Base-by-base conservation (phyloP, 2,888 invertebrate genomes). In the Drosophila dives region DNA sequence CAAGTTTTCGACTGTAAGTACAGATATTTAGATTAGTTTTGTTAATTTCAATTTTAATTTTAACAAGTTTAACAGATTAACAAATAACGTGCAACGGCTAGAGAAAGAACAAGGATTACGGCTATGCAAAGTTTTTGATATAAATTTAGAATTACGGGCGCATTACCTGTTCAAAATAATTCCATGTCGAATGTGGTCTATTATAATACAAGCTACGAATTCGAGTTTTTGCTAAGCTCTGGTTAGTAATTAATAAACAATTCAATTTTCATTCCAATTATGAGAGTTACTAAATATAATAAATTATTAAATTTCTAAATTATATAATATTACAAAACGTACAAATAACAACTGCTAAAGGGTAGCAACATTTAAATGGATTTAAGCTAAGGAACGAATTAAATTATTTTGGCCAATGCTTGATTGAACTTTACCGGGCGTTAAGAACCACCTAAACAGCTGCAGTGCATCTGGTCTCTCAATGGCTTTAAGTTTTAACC, bases 381-480 rank as follows among this genome's bases (percentile, higher is more conserved):
- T 36, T 45, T 55, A 80, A 75, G 72, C 62, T 72, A 64, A 76
- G 70, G 71, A 83, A 83, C 72, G 38, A 75, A 66, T 50, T 61
- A 75, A 63, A 49, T 60, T 72, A 60, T 58, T 63, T 69, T 60
- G 61, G 75, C 72, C 79, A 84, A 80, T 74, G 78, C 45, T 72
- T 74, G 75, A 49, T 73, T 74, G 56, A 89, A 91, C 85, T 90
- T 92, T 92, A 92, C 92, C 92, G 82, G 92, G 89, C 77, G 92
- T 91, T 81, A 92, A 80, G 86, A 91, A 92, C 92, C 92, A 92
- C 87, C 89, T 91, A 86, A 92, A 92, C 81, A 84, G 78, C 85
- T 86, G 91, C 70, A 84, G 88, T 73, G 90, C 87, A 83, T 85
- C 91, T 73, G 90, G 80, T 74, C 91, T 91, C 83, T 90, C 92